phyloP scores from a whole-genome alignment of 2,888 invertebrate genomes.

The Platycheirus rosarum region DNA sequence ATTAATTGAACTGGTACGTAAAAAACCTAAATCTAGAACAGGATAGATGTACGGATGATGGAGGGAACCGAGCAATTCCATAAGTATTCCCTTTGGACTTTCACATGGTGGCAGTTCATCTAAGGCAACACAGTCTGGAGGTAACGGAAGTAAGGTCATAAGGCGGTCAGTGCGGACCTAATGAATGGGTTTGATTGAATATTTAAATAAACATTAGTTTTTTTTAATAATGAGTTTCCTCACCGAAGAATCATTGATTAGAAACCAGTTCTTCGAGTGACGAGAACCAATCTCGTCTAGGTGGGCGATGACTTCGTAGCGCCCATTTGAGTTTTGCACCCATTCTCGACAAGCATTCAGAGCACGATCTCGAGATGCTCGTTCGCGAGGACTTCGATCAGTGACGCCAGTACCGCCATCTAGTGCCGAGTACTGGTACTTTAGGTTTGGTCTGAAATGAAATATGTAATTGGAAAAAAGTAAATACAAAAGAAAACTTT shows the following conservation, averaged over 20 bases:
- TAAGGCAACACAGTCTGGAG: slow-evolving; percentile 82
- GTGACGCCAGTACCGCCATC: slow-evolving; percentile 84
- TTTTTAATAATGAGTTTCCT: slow-evolving; percentile 46
- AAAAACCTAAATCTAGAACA: slow-evolving; percentile 92
- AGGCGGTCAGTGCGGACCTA: slow-evolving; percentile 83
- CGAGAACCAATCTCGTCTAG: slow-evolving; percentile 92
- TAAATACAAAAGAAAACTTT: background rate
- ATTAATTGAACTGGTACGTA: slow-evolving; percentile 84
- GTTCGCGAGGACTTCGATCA: slow-evolving; percentile 87
- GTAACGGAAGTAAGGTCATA: slow-evolving; percentile 82
- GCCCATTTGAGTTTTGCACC: slow-evolving; percentile 84
- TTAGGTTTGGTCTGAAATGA: slow-evolving; percentile 80
- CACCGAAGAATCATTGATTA: slow-evolving; percentile 91
- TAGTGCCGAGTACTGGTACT: slow-evolving; percentile 87
- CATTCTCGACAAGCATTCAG: slow-evolving; percentile 86
- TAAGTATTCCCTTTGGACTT: slow-evolving; percentile 87
- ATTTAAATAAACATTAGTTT: background rate
- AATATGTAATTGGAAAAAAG: slow-evolving; percentile 24
- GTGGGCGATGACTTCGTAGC: slow-evolving; percentile 91
- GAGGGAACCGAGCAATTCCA: slow-evolving; percentile 91
- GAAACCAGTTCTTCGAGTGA: slow-evolving; percentile 95
- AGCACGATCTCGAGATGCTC: slow-evolving; percentile 86
- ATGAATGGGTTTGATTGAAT: background rate
- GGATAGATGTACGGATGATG: slow-evolving; percentile 97
- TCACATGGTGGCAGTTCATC: slow-evolving; percentile 85